These are phyloP conservation scores for Netelia inedita DNA, from an alignment of 2,888 invertebrate species.

Conservation along the genomic window DNA sequence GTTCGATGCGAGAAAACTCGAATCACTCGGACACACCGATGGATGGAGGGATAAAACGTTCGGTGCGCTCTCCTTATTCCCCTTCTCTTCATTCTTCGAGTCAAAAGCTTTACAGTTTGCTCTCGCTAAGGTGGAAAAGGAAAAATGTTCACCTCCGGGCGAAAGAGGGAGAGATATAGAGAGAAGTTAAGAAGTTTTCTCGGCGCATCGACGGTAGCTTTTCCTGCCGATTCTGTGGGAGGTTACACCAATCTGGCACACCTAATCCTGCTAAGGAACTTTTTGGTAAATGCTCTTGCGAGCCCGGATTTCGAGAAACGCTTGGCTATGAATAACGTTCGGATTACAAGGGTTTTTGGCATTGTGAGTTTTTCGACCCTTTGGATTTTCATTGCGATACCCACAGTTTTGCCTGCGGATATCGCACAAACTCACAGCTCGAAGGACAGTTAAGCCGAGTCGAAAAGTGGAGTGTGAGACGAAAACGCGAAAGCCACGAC, in stretches of 20 bases:
- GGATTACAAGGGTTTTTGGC: slow-evolving; percentile 73
- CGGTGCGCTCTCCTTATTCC: slow-evolving; percentile 27
- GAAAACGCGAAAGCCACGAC: not conserved
- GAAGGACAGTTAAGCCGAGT: not conserved
- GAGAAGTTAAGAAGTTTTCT: slow-evolving; percentile 62
- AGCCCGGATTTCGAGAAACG: slow-evolving; percentile 32
- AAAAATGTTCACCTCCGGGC: slow-evolving; percentile 27
- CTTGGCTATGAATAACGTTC: slow-evolving; percentile 78
- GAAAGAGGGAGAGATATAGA: slow-evolving; percentile 43
- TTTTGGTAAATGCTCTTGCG: slow-evolving; percentile 72
- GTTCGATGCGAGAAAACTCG: not conserved
- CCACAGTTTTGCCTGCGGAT: slow-evolving; percentile 2
- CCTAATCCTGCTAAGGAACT: slow-evolving; percentile 80
- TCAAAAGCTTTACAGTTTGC: slow-evolving; percentile 20
- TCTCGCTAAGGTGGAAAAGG: slow-evolving; percentile 15
- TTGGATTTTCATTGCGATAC: slow-evolving; percentile 25
- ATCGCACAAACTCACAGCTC: not conserved
- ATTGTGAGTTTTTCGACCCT: slow-evolving; percentile 33
- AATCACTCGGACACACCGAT: not conserved
- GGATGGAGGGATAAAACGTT: slow-evolving; percentile 49
- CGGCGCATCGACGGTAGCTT: slow-evolving; percentile 47
- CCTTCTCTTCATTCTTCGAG: slow-evolving; percentile 5
- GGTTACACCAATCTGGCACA: slow-evolving; percentile 72
- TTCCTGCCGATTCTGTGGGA: slow-evolving; percentile 59
- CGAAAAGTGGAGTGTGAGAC: not conserved